A percentile compares a stretch with the other conserved stretches of the same genome.
Conservation (phyloP, 2,113 vertebrate species). For the Microcebus lehilahytsara region DNA sequence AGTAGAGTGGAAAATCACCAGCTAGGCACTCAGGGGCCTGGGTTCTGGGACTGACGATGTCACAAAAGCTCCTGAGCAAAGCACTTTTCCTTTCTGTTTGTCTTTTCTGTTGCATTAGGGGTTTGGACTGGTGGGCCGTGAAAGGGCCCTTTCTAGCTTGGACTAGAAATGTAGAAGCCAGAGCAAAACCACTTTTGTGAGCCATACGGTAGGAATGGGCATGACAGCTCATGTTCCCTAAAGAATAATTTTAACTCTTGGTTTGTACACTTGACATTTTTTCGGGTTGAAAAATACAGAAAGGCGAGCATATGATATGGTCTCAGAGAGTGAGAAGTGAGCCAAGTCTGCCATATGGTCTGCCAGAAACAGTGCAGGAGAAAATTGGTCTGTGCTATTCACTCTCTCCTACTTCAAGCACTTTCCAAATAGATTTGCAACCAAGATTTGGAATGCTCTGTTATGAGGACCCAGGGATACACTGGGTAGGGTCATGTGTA, state of each 20-base stretch:
- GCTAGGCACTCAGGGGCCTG: not conserved
- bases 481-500: not conserved
- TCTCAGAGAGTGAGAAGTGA: not conserved
- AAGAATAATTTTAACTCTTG: constrained; percentile 39
- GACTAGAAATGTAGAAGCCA: not conserved
- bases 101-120: not conserved
- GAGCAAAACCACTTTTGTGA: not conserved
- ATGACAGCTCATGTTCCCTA: not conserved
- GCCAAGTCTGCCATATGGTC: not conserved
- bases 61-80: not conserved
- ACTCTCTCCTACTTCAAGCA: not conserved
- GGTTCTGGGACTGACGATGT: not conserved
- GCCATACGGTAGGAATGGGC: not conserved
- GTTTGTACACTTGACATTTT: constrained; percentile 38
- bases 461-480: not conserved
- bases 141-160: not conserved
- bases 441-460: not conserved
- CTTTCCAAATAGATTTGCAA: constrained; percentile 13
- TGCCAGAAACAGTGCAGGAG: constrained; percentile 33
- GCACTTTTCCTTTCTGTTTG: not conserved
- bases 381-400: not conserved
- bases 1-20: not conserved
- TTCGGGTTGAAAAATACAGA: constrained; percentile 47
- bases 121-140: not conserved
- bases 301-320: constrained; percentile 28